Percentiles rank a stretch among this genome's conserved stretches.
These are phyloP conservation scores for Catharus bicknelli DNA, from an alignment of 2,113 vertebrate species.

Conservation along the genomic window DNA sequence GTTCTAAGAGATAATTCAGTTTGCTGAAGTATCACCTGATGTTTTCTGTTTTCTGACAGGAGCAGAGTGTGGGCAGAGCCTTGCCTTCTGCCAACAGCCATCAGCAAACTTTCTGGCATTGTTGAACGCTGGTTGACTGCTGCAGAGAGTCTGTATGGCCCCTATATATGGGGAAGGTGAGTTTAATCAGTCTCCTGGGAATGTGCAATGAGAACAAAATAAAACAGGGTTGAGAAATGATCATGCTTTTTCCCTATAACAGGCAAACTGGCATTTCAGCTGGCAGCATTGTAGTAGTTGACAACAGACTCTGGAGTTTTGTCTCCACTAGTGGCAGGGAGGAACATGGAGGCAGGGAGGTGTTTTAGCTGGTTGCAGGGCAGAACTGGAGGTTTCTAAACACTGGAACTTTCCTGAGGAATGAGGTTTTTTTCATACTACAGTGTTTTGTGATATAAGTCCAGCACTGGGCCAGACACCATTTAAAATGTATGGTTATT, in stretches of 20 bases:
- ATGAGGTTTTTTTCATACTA: neutral
- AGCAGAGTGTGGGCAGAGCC: conserved; percentile 98
- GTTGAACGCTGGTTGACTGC: conserved; percentile 92
- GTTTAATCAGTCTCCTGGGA: neutral
- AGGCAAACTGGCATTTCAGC: neutral
- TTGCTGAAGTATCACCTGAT: conserved; percentile 51
- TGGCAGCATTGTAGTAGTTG: neutral
- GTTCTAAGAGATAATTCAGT: conserved; percentile 53
- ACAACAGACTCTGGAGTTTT: neutral
- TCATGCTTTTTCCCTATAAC: neutral
- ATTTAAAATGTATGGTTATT: neutral
- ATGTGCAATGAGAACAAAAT: neutral
- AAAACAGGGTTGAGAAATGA: neutral
- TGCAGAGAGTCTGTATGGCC: conserved; percentile 91
- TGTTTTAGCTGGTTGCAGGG: neutral
- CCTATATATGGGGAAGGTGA: conserved; percentile 95
- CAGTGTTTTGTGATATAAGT: neutral
- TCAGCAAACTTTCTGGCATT: conserved; percentile 88
- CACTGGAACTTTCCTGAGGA: neutral
- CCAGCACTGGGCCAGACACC: neutral
- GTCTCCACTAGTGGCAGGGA: neutral
- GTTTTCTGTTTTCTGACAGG: conserved; percentile 72
- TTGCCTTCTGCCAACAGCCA: conserved; percentile 88
- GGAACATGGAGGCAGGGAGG: neutral
- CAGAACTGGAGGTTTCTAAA: neutral